Evolutionary conservation across 2,888 invertebrate genomes (phyloP).

Genomic region (Trichacis sp.): DNA sequence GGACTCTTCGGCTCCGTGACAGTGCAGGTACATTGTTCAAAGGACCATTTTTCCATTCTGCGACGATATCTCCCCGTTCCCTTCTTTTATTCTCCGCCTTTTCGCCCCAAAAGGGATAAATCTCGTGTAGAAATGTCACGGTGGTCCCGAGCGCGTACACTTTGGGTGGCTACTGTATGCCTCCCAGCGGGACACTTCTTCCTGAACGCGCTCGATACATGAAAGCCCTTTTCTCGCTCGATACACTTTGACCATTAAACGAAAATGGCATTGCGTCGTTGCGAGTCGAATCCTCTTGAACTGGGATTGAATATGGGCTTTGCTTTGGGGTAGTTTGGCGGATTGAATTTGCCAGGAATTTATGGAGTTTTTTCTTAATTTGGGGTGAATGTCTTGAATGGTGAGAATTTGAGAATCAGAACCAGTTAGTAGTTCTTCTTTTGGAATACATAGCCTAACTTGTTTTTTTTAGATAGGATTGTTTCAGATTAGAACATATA

Average conservation of each 20-base stretch:
- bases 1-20: constrained; percentile 5
- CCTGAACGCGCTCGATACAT: constrained; percentile 4
- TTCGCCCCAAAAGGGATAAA: constrained; percentile 53
- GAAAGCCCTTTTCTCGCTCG: constrained; percentile 3
- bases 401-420: too few species aligned
- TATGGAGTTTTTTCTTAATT: too few species aligned
- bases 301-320: not conserved
- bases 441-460: too few species aligned
- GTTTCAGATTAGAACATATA: too few species aligned
- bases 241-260: not conserved
- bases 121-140: constrained; percentile 59
- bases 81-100: constrained; percentile 27
- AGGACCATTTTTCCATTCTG: constrained; percentile 18
- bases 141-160: constrained; percentile 62
- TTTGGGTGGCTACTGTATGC: constrained; percentile 60
- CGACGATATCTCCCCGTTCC: constrained; percentile 8
- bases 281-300: not conserved
- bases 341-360: too few species aligned
- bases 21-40: constrained; percentile 15
- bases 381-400: too few species aligned
- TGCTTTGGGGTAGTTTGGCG: too few species aligned
- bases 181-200: constrained; percentile 52
- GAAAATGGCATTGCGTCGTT: constrained; percentile 1
- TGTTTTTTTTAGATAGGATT: too few species aligned
- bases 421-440: too few species aligned